phyloP scores from a whole-genome alignment of 2,113 vertebrate genomes.

The Vidua chalybeata region DNA sequence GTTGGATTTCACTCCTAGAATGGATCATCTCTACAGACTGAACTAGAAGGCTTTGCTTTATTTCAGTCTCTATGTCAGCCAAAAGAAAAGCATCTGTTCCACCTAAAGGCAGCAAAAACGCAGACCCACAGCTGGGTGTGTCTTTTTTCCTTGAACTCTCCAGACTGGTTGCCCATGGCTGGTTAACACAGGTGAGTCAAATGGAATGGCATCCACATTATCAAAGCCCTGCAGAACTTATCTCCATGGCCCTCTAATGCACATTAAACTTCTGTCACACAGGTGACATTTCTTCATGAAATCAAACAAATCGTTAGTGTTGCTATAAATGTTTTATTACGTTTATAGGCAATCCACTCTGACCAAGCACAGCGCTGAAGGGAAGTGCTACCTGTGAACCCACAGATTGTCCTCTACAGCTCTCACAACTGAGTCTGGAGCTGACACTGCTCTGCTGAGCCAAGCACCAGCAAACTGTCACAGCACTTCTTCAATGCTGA shows the following conservation, averaged over 20 bases:
- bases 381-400: rapidly evolving
- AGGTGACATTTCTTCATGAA: background rate
- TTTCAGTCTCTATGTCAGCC: background rate
- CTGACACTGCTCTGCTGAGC: background rate
- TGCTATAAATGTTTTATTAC: background rate
- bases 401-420: background rate
- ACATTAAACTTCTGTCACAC: background rate
- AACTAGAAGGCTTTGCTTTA: background rate
- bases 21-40: background rate
- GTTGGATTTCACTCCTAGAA: background rate
- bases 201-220: background rate
- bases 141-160: background rate
- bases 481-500: background rate
- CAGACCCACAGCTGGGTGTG: background rate
- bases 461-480: background rate
- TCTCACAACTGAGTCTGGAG: background rate
- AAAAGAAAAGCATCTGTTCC: background rate
- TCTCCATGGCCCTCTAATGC: background rate
- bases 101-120: background rate
- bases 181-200: slow-evolving; percentile 3
- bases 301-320: background rate
- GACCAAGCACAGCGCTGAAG: rapidly evolving
- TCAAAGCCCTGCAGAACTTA: background rate
- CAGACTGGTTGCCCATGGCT: background rate
- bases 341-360: background rate